Percentiles rank a stretch among this genome's conserved stretches.
Conservation (phyloP, 1,140 invertebrate species). For the Apocrypta bakeri region DNA sequence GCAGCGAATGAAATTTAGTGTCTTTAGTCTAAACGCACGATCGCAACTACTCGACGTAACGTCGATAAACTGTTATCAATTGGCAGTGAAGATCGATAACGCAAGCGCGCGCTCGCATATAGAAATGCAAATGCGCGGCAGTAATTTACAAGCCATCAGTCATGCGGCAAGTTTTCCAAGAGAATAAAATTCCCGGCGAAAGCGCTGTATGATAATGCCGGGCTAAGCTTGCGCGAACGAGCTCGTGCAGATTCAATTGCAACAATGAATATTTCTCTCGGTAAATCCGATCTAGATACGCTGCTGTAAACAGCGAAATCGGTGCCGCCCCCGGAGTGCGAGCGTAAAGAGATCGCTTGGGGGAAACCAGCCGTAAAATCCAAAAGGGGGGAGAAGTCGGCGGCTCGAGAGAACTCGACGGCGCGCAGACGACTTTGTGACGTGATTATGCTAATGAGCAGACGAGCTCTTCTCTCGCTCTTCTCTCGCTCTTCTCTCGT, state of each 20-base stretch:
- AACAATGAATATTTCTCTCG: conserved; percentile 44
- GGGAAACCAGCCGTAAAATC: conserved; percentile 54
- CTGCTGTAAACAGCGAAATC: conserved; percentile 42
- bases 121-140: conserved; percentile 5
- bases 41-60: too few species aligned
- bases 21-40: too few species aligned
- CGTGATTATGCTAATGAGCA: conserved; percentile 53
- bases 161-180: not conserved
- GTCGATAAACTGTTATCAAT: too few species aligned
- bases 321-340: conserved; percentile 31
- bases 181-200: not conserved
- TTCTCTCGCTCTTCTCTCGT: not conserved
- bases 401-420: conserved; percentile 6
- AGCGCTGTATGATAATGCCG: not conserved
- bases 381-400: conserved; percentile 32
- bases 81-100: not conserved
- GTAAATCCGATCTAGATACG: conserved; percentile 28
- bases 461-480: not conserved
- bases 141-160: conserved; percentile 12
- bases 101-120: not conserved
- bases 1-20: too few species aligned
- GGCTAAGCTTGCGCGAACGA: not conserved
- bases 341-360: not conserved
- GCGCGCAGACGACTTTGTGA: conserved; percentile 44
- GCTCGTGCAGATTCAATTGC: conserved; percentile 35